Base-by-base conservation (phyloP, 2,113 vertebrate genomes). In the Platysteira castanea region DNA sequence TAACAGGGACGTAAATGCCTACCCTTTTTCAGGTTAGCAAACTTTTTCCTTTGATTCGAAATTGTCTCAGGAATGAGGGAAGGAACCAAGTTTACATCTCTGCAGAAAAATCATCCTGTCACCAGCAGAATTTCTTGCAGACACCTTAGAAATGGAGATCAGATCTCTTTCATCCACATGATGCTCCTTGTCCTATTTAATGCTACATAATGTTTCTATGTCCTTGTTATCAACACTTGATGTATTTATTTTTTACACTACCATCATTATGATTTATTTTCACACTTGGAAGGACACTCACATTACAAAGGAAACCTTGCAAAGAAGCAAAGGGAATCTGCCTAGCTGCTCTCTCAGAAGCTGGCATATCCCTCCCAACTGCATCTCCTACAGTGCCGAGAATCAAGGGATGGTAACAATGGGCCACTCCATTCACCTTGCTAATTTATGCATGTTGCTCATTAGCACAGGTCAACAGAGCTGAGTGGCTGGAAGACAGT, bases 361-460 rank as follows among this genome's bases (percentile, higher is more conserved):
- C 10, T n/a, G 35, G 23, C 0, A 1, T 18, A 71, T 79, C 52
- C 65, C 49, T 89, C 63, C 59, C 3, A 4, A 37, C n/a, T 41
- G 28, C 2, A 2, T 35, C 50, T 76, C 65, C 65, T 88, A 41
- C 12, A 49, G 46, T 0, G 2, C 67, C 67, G 68, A 74, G 52
- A 87, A 90, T 70, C 61, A 70, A 74, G 88, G 42, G 17, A 63
- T 69, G 44, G 70, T 30, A 88, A 47, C 59, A 90, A 80, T 1
- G 2, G 89, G 57, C 57, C 50, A 67, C 56, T 70, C 63, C 2
- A 7, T 57, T 91, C 85, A 89, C 84, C 82, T 94, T 59, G 59
- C 75, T 93, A 88, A 94, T 97, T 96, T 97, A 97, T 77, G 75
- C 92, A 44, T 52, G 75, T 54, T 86, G 63, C 68, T 94, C 82